A percentile compares a stretch with the other conserved stretches of the same genome.
Conservation (phyloP, 2,888 invertebrate species). For the Tipula lateralis region DNA sequence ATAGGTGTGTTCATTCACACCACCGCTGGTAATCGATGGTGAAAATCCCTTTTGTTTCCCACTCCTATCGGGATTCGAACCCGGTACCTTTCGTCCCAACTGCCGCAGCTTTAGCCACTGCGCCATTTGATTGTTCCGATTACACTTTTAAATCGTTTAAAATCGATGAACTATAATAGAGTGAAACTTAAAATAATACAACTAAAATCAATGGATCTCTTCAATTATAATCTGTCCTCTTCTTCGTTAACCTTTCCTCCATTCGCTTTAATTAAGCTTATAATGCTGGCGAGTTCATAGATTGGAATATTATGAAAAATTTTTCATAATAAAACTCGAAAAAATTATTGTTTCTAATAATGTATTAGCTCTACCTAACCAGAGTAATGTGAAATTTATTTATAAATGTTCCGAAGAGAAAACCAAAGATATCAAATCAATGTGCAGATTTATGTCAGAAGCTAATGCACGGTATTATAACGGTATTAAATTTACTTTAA, state of each 20-base stretch:
- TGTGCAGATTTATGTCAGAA: too few species aligned
- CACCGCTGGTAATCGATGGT: too few species aligned
- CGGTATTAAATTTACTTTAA: too few species aligned
- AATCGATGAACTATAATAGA: not conserved
- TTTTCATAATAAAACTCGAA: not conserved
- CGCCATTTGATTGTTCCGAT: too few species aligned
- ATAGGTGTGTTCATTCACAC: too few species aligned
- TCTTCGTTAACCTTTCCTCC: not conserved
- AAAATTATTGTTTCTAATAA: not conserved
- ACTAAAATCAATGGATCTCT: not conserved
- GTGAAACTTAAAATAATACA: not conserved
- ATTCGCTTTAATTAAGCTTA: not conserved
- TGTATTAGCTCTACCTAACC: not conserved
- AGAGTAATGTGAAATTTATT: not conserved
- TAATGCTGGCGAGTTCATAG: not conserved
- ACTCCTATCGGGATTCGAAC: too few species aligned
- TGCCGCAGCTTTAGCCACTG: too few species aligned
- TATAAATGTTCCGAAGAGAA: too few species aligned
- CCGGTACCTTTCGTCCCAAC: too few species aligned
- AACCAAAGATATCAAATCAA: too few species aligned
- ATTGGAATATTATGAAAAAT: not conserved
- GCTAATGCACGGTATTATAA: too few species aligned
- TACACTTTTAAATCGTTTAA: not conserved
- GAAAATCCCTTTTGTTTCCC: too few species aligned
- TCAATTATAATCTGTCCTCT: not conserved